These are phyloP conservation scores for Pimpla rufipes DNA, from an alignment of 2,888 invertebrate genomes.

Conservation along the genomic window DNA sequence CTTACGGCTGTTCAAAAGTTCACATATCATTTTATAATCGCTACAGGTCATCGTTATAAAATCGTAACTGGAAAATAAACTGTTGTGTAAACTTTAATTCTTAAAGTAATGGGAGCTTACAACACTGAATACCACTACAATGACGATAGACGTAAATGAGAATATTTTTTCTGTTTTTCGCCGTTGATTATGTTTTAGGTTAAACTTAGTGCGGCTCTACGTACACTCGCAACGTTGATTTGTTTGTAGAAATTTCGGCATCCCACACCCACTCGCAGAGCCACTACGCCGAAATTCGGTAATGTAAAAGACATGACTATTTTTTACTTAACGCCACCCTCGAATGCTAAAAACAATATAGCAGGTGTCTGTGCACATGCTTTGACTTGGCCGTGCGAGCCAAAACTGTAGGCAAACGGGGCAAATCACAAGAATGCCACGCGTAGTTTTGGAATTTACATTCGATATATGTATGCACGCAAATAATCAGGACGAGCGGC, in stretches of 20 bases:
- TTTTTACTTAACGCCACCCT: slow-evolving; percentile 41
- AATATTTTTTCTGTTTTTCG: neutral
- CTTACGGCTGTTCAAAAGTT: too few species aligned
- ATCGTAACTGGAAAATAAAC: too few species aligned
- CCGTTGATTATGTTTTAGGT: slow-evolving; percentile 1
- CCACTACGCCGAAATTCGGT: slow-evolving; percentile 70
- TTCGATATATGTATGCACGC: neutral
- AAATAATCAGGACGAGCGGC: neutral
- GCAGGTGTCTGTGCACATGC: slow-evolving; percentile 18
- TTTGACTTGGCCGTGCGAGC: slow-evolving; percentile 28
- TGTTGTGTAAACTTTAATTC: too few species aligned
- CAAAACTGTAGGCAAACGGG: slow-evolving; percentile 28
- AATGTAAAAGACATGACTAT: slow-evolving; percentile 77
- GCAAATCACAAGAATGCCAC: neutral
- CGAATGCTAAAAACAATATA: slow-evolving; percentile 28
- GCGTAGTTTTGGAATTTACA: neutral
- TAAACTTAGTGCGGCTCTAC: slow-evolving; percentile 41
- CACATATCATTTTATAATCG: too few species aligned
- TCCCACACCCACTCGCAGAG: slow-evolving; percentile 67
- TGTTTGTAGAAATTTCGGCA: slow-evolving; percentile 68
- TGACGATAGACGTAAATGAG: too few species aligned
- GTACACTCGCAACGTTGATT: slow-evolving; percentile 71
- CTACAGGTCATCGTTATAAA: too few species aligned
- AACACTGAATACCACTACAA: neutral
- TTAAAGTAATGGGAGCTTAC: too few species aligned